A percentile compares a stretch with the other conserved stretches of the same genome.
phyloP scores from a whole-genome alignment of 2,888 invertebrate genomes.

The Cylindroiulus punctatus region DNA sequence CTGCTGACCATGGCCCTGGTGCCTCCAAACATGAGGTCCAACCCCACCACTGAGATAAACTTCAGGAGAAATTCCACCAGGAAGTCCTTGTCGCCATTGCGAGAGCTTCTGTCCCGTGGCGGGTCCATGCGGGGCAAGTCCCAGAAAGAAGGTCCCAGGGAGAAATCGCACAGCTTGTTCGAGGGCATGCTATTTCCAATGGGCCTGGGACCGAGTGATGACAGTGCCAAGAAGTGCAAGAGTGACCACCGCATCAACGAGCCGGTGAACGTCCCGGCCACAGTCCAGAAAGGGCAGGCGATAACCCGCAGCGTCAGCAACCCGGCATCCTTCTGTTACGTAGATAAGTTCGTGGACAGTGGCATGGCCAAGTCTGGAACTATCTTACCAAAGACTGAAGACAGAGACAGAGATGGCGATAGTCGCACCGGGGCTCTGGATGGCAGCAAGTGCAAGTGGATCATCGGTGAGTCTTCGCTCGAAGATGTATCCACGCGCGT shows the following conservation, averaged over 20 bases:
- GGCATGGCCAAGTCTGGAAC: neutral
- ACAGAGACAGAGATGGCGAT: neutral
- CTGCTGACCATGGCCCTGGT: conserved; percentile 48
- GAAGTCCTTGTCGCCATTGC: conserved; percentile 4
- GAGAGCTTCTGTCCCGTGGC: neutral
- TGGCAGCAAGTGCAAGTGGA: conserved; percentile 36
- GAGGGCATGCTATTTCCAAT: conserved; percentile 48
- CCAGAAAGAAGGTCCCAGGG: neutral
- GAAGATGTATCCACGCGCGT: neutral
- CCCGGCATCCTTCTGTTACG: neutral
- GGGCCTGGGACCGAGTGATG: neutral
- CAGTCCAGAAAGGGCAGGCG: neutral
- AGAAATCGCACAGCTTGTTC: conserved; percentile 49
- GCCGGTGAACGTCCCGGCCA: neutral
- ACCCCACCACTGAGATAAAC: neutral
- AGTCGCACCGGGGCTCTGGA: neutral
- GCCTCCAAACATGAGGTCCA: conserved; percentile 25
- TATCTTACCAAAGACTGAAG: neutral
- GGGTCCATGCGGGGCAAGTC: neutral
- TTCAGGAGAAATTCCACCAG: conserved; percentile 33
- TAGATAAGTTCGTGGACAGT: conserved; percentile 43
- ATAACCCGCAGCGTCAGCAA: conserved; percentile 39
- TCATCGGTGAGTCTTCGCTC: neutral
- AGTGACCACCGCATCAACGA: conserved; percentile 46
- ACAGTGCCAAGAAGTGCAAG: neutral